These are phyloP conservation scores for Raphicerus campestris DNA, from an alignment of 2,113 vertebrate species.

Conservation along the genomic window DNA sequence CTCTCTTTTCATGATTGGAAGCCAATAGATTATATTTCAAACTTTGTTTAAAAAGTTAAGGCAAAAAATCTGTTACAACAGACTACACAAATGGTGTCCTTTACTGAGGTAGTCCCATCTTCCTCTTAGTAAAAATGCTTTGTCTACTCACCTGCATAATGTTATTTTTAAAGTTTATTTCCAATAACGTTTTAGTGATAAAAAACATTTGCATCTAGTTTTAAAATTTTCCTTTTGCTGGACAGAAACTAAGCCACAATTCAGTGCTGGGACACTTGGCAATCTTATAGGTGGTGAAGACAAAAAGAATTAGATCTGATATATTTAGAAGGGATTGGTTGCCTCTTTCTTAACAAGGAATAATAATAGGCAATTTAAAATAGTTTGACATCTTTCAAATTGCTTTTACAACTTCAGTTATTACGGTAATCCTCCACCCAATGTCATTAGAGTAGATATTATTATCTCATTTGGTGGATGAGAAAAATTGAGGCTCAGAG, in stretches of 20 bases:
- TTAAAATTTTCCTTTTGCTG: background rate
- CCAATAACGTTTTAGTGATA: background rate
- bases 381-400: background rate
- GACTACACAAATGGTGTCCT: background rate
- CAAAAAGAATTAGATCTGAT: background rate
- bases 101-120: background rate
- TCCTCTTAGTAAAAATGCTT: background rate
- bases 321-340: background rate
- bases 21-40: background rate
- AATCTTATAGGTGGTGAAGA: background rate
- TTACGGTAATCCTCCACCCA: background rate
- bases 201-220: background rate
- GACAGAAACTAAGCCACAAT: background rate
- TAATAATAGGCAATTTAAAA: background rate
- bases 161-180: background rate
- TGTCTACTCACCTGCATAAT: background rate
- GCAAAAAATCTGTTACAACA: background rate
- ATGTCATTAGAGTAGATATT: background rate
- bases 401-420: background rate
- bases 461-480: background rate
- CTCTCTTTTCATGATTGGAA: background rate
- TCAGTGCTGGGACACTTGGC: background rate
- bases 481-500: background rate
- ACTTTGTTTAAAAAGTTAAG: background rate
- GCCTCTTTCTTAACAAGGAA: background rate